These are phyloP conservation scores for Synergus umbraculus DNA, from an alignment of 2,888 invertebrate genomes.

Conservation along the genomic window DNA sequence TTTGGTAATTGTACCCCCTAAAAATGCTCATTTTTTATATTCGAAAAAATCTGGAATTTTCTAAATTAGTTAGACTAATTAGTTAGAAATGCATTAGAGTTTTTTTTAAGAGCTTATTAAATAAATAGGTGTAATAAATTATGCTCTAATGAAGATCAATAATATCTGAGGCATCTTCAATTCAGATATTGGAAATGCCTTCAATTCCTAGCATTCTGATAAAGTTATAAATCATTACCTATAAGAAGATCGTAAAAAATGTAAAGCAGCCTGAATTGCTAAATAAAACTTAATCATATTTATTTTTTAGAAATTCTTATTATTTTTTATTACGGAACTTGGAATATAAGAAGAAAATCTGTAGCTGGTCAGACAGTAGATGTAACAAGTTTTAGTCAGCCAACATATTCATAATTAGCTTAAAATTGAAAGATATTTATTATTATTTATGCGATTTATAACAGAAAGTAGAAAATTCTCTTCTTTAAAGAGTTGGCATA, in stretches of 20 bases:
- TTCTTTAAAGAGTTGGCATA: neutral
- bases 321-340: neutral
- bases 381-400: neutral
- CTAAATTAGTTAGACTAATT: too few relatives aligned
- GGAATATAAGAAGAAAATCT: neutral
- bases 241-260: neutral
- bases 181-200: neutral
- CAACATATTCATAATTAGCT: neutral
- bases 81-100: neutral
- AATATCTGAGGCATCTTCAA: neutral
- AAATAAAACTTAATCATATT: neutral
- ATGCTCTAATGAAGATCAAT: neutral
- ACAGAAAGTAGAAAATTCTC: neutral
- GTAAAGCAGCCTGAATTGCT: neutral
- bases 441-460: neutral
- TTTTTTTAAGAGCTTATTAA: neutral
- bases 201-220: neutral
- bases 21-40: too few relatives aligned
- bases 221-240: neutral
- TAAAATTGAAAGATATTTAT: neutral
- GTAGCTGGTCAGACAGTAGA: neutral
- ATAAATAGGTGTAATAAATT: neutral
- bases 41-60: too few relatives aligned
- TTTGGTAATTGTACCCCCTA: too few relatives aligned
- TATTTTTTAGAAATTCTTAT: neutral